phyloP scores from a whole-genome alignment of 2,888 invertebrate genomes.

The Orchestes rusci region DNA sequence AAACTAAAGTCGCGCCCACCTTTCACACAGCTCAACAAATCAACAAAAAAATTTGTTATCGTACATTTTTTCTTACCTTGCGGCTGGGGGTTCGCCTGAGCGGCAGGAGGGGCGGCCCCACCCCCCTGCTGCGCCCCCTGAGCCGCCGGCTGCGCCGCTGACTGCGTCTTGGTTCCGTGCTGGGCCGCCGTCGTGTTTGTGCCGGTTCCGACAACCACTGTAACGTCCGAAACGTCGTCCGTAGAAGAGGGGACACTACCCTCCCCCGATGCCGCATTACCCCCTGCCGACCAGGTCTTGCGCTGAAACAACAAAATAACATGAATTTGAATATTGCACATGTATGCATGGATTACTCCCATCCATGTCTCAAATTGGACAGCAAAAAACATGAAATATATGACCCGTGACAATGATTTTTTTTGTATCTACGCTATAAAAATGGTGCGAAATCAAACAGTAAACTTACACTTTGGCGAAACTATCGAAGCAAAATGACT shows the following conservation, averaged over 20 bases:
- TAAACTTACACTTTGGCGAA: too few relatives aligned
- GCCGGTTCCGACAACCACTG: neutral
- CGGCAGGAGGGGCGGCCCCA: slow-evolving; percentile 17
- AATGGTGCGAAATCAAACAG: too few relatives aligned
- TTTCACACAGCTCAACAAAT: too few relatives aligned
- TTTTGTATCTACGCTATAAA: too few relatives aligned
- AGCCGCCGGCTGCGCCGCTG: slow-evolving; percentile 75
- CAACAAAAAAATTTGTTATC: slow-evolving; percentile 31
- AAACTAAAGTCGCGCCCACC: too few relatives aligned
- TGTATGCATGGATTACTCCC: too few relatives aligned
- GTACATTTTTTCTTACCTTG: slow-evolving; percentile 45
- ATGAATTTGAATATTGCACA: too few relatives aligned
- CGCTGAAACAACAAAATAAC: slow-evolving; percentile 12
- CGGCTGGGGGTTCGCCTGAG: slow-evolving; percentile 57
- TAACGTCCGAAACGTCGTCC: slow-evolving; percentile 18
- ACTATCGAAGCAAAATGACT: too few relatives aligned
- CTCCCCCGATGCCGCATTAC: slow-evolving; percentile 23
- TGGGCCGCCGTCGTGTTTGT: slow-evolving; percentile 38
- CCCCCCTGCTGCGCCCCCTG: slow-evolving; percentile 49
- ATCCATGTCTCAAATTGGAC: too few relatives aligned
- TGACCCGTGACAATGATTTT: too few relatives aligned
- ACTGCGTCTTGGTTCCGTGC: slow-evolving; percentile 35
- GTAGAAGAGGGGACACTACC: slow-evolving; percentile 20
- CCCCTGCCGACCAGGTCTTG: slow-evolving; percentile 21
- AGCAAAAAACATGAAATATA: too few relatives aligned